Evolutionary conservation across 2,113 vertebrate genomes (phyloP), one percentile per base, ranked within the genome.

Genomic region (Poecile atricapillus): DNA sequence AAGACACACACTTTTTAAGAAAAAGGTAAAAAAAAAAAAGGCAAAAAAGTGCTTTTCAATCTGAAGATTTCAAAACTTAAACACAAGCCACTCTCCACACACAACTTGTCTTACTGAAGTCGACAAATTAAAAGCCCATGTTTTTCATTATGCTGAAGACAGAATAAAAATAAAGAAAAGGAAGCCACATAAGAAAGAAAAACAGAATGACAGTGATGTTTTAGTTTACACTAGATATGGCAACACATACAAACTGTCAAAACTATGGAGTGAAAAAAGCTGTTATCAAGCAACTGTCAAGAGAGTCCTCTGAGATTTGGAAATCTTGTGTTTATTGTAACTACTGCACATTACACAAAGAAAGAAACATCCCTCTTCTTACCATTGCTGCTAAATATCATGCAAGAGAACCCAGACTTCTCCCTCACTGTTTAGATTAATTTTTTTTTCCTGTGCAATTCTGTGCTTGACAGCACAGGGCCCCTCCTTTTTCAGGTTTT

Each of bases 201-300:
- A 98, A 97, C 97, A 98, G 98, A 98, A 98, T 98, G 98, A 98
- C 98, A 98, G 98, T 98, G 97, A 98, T 98, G 98, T 98, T 98
- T 98, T 98, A 98, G 98, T 98, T 98, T 98, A 98, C 96, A 98
- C 97, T 98, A 98, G 97, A 97, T 98, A 98, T 97, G 97, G 97
- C 97, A 98, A 98, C 97, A 98, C 98, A 98, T 97, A 98, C 98
- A 98, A 98, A 98, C 98, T 98, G 98, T 98, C 98, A 98, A 98
- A 98, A 98, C 98, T 98, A 98, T 96, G 97, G 98, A 98, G 98
- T 98, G 98, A 98, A 98, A 98, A 98, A 98, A 98, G 98, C 98
- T 98, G 98, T 98, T 98, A 98, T 98, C 98, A 98, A 98, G 98
- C 97, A 98, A 97, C 98, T 98, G 98, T 98, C 98, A 98, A 98